Conservation (phyloP, 2,797 vertebrate genomes). For the Sarcoramphus papa region DNA sequence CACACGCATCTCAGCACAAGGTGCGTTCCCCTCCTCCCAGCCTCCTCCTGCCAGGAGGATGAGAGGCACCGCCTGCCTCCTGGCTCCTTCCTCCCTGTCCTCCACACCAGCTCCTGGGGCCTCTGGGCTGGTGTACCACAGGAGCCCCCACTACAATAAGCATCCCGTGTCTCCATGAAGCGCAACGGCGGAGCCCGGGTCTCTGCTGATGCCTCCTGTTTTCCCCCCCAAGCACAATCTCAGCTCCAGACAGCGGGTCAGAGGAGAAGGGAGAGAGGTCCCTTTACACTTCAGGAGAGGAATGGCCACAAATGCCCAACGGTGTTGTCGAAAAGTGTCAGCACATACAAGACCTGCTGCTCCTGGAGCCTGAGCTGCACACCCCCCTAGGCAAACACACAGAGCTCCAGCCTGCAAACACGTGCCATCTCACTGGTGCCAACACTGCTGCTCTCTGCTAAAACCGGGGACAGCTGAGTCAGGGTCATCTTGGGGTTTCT, state of each 20-base stretch:
- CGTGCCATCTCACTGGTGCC: neutral
- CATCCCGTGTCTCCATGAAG: accelerated
- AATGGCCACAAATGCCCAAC: accelerated
- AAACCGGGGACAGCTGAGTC: neutral
- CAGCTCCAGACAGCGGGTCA: neutral
- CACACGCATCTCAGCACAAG: neutral
- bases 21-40: slow-evolving; percentile 5
- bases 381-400: neutral
- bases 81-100: neutral
- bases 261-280: neutral
- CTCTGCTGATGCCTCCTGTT: neutral
- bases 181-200: accelerated
- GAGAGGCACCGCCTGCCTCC: neutral
- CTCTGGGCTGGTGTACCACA: neutral
- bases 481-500: neutral
- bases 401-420: neutral
- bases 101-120: neutral
- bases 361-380: neutral
- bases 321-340: neutral
- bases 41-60: neutral
- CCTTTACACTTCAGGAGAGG: neutral
- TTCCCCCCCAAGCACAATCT: neutral
- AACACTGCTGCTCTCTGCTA: neutral
- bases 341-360: neutral
- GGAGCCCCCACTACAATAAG: neutral